Evolutionary conservation across 2,888 invertebrate species (phyloP).

Genomic region (Gastrophysa polygoni): DNA sequence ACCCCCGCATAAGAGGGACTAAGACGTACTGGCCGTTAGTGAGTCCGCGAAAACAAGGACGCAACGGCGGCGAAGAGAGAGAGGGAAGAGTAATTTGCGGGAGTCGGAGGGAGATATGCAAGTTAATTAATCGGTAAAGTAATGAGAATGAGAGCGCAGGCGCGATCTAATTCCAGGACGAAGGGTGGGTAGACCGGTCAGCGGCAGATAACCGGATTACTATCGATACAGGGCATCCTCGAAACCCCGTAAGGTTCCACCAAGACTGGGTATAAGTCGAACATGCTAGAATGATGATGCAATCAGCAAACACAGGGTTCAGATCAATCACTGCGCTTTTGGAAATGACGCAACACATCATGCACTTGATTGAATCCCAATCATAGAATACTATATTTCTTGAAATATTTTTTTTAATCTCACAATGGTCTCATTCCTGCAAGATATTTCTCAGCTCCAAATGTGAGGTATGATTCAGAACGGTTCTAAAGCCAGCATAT

Average conservation of each 20-base stretch:
- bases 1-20: slow-evolving; percentile 49
- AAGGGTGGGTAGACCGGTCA: slow-evolving; percentile 44
- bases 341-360: too few species aligned
- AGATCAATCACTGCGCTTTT: too few species aligned
- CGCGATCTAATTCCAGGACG: slow-evolving; percentile 45
- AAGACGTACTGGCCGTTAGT: slow-evolving; percentile 47
- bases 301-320: too few species aligned
- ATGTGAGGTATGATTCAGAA: too few species aligned
- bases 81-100: slow-evolving; percentile 53
- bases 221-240: slow-evolving; percentile 31
- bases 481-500: too few species aligned
- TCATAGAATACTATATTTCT: too few species aligned
- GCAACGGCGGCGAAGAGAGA: slow-evolving; percentile 44
- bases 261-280: too few species aligned
- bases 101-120: slow-evolving; percentile 60
- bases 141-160: slow-evolving; percentile 59
- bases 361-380: too few species aligned
- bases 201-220: slow-evolving; percentile 66
- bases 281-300: too few species aligned
- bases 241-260: not conserved
- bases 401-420: too few species aligned
- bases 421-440: too few species aligned
- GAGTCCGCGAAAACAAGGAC: slow-evolving; percentile 43
- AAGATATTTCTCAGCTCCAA: too few species aligned
- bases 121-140: slow-evolving; percentile 62